Evolutionary conservation across 2,797 vertebrate species (phyloP).

Genomic region (Zenarchopterus dispar): DNA sequence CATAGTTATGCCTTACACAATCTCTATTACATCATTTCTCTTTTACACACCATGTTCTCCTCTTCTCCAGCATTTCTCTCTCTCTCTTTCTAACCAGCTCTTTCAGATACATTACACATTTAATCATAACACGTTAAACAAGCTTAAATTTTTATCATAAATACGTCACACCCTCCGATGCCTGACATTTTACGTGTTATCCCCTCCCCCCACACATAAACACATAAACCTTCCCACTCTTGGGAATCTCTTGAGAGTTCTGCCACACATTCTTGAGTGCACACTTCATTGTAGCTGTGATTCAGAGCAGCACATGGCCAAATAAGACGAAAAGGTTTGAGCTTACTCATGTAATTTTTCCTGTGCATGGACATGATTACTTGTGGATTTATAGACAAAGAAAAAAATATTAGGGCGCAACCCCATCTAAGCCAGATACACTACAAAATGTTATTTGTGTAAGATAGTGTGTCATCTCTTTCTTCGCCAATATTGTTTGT

Average conservation of each 20-base stretch:
- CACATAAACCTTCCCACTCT: constrained; percentile 8
- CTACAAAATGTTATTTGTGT: not conserved
- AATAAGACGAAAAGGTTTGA: constrained; percentile 62
- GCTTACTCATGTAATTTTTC: constrained; percentile 1
- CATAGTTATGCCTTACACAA: constrained; percentile 25
- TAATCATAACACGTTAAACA: constrained; percentile 6
- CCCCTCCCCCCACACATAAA: constrained; percentile 7
- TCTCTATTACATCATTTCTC: constrained; percentile 26
- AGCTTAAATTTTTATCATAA: constrained; percentile 4
- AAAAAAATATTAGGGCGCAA: not conserved
- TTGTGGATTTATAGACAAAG: constrained; percentile 9
- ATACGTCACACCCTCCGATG: constrained; percentile 2
- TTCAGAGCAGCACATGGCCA: constrained; percentile 68
- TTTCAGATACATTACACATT: not conserved
- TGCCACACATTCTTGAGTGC: constrained; percentile 67
- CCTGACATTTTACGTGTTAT: not conserved
- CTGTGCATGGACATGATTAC: constrained; percentile 2
- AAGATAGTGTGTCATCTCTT: not conserved
- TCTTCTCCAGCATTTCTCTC: too few species aligned
- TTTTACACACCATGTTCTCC: constrained; percentile 2
- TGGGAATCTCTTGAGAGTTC: constrained; percentile 36
- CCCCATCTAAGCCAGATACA: not conserved
- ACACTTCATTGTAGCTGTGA: constrained; percentile 61
- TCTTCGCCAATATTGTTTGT: not conserved
- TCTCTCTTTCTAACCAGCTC: not conserved